Evolutionary conservation across 2,888 invertebrate genomes (phyloP).

Genomic region (Pyrocoelia pectoralis): DNA sequence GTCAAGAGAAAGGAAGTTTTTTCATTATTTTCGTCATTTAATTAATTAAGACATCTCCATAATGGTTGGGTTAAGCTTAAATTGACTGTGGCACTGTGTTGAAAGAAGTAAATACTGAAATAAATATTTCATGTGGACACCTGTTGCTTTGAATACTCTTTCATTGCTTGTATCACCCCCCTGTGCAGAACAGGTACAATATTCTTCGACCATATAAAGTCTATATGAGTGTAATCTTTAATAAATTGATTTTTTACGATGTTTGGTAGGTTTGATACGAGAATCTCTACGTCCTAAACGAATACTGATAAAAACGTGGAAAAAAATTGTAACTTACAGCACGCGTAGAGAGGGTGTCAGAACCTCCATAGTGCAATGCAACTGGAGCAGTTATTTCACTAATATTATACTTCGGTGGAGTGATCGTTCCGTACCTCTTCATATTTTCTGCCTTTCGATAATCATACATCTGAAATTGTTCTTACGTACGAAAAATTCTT

Average conservation of each 20-base stretch:
- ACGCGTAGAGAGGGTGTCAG: constrained; percentile 63
- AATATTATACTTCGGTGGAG: constrained; percentile 58
- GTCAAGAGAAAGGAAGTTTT: too few relatives aligned
- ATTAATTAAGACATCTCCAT: too few relatives aligned
- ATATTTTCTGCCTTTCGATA: constrained; percentile 40
- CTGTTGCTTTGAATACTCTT: not conserved
- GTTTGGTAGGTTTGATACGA: constrained; percentile 40
- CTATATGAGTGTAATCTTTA: constrained; percentile 18
- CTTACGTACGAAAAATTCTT: not conserved
- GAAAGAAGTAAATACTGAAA: too few relatives aligned
- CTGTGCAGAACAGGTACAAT: constrained; percentile 6
- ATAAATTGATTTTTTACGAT: constrained; percentile 16
- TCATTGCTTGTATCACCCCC: not conserved
- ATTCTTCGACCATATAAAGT: constrained; percentile 17
- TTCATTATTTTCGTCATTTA: too few relatives aligned
- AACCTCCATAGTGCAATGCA: constrained; percentile 63
- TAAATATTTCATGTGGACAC: too few relatives aligned
- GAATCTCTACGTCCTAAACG: not conserved
- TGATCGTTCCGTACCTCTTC: constrained; percentile 33
- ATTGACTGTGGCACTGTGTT: too few relatives aligned
- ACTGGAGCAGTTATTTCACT: constrained; percentile 61
- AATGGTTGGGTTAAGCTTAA: too few relatives aligned
- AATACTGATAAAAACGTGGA: not conserved
- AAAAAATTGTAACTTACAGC: too few relatives aligned
- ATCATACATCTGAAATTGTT: constrained; percentile 32